Base-by-base conservation (phyloP, 2,888 invertebrate species). In the Elmis aenea region DNA sequence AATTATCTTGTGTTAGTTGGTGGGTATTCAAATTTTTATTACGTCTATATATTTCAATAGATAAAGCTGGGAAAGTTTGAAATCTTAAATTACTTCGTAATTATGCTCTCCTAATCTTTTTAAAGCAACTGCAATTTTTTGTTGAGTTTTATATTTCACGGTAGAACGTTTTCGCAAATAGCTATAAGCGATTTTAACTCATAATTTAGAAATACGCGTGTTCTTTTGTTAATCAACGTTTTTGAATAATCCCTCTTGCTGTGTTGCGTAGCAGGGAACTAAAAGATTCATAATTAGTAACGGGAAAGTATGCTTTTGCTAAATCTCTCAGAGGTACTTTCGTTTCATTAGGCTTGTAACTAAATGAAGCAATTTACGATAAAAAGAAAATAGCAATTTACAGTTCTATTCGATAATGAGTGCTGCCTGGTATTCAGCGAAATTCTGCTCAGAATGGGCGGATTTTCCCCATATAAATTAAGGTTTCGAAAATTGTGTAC, bases 301-400 rank as follows among this genome's bases (percentile, higher is more conserved):
- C 42, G 45, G 35, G 37, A 42, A 48, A 45, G 42, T 42, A 36
- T 32, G 36, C 41, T 39, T n/a, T 35, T 29, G 34, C 44, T 50
- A 50, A 50, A 48, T 48, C 48, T 48, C 45, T 45, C 39, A 27
- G 36, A 47, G 46, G 45, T 45, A 42, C 46, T 42, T 48, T 39
- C 50, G 51, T 50, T 50, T 47, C 49, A 51, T 51, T 51, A 51
- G 42, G 41, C 42, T 46, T 31, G 45, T 42, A 46, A 51, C 54
- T 57, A 58, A 58, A 57, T 58, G 55, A 57, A 57, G 58, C 56
- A 58, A 58, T 58, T 58, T 58, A 50, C 52, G 56, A 55, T 58
- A 55, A 57, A 57, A 57, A 57, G 56, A 55, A n/a, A 55, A 52
- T 53, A 46, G 51, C 50, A 55, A 57, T 57, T 56, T 56, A 50